phyloP scores from a whole-genome alignment of 2,113 vertebrate genomes.

The Trogon melanurus region DNA sequence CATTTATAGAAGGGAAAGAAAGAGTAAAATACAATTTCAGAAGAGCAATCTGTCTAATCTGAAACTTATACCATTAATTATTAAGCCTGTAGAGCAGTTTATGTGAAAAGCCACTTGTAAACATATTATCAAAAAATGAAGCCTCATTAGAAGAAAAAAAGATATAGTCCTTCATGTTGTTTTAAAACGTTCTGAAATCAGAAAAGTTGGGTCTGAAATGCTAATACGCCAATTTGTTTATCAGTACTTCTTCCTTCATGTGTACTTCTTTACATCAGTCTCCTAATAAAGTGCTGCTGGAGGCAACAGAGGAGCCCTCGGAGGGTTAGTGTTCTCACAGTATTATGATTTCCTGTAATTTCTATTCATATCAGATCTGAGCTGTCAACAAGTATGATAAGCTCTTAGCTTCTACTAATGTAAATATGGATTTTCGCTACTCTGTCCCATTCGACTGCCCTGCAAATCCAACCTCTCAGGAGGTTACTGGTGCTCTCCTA shows the following conservation, averaged over 20 bases:
- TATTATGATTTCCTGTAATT: background rate
- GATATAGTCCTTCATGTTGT: background rate
- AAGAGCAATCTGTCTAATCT: constrained; percentile 65
- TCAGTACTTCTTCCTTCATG: background rate
- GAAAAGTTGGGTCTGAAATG: background rate
- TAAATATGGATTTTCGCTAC: background rate
- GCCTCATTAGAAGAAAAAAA: background rate
- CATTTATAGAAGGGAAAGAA: constrained; percentile 81
- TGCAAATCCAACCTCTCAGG: background rate
- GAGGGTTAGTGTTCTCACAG: background rate
- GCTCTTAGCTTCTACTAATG: background rate
- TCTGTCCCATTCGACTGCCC: background rate
- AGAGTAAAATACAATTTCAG: constrained; percentile 75
- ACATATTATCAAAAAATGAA: background rate
- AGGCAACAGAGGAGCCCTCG: background rate
- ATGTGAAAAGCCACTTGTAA: background rate
- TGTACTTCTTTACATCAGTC: background rate
- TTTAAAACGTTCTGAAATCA: background rate
- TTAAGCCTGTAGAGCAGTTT: background rate
- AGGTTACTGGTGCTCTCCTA: background rate
- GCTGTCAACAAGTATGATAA: background rate
- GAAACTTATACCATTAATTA: background rate
- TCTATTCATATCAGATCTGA: background rate
- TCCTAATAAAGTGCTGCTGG: background rate
- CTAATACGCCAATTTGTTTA: background rate